Percentiles rank a stretch among this genome's conserved stretches.
These are phyloP conservation scores for Coenobita brevimanus DNA, from an alignment of 1,140 invertebrate genomes.

Conservation along the genomic window DNA sequence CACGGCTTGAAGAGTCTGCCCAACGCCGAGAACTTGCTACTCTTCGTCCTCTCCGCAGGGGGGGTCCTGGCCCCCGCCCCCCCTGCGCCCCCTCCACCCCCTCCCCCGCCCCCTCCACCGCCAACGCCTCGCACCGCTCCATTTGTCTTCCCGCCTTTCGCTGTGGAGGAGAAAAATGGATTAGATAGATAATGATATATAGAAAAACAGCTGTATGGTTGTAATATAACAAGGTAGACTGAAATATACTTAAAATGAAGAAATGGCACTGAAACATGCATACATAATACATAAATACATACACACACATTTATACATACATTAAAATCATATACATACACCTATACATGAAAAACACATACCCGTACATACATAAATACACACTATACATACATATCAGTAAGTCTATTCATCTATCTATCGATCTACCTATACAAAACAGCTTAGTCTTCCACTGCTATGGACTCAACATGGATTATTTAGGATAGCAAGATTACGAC, in stretches of 20 bases:
- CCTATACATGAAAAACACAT: neutral
- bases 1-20: constrained; percentile 97
- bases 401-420: no score
- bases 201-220: neutral
- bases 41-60: constrained; percentile 84
- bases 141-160: constrained; percentile 88
- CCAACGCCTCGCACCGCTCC: constrained; percentile 82
- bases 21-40: constrained; percentile 90
- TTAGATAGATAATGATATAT: neutral
- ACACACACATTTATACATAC: neutral
- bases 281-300: neutral
- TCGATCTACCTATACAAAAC: no score
- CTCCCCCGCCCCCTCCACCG: constrained; percentile 73
- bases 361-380: neutral
- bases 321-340: neutral
- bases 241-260: neutral
- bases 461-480: no score
- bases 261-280: neutral
- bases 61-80: constrained; percentile 79
- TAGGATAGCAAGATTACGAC: no score
- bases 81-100: constrained; percentile 73
- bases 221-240: neutral
- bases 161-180: constrained; percentile 76
- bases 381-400: no score
- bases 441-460: no score